These are phyloP conservation scores for Aricia artaxerxes DNA, from an alignment of 2,888 invertebrate species.

Conservation along the genomic window DNA sequence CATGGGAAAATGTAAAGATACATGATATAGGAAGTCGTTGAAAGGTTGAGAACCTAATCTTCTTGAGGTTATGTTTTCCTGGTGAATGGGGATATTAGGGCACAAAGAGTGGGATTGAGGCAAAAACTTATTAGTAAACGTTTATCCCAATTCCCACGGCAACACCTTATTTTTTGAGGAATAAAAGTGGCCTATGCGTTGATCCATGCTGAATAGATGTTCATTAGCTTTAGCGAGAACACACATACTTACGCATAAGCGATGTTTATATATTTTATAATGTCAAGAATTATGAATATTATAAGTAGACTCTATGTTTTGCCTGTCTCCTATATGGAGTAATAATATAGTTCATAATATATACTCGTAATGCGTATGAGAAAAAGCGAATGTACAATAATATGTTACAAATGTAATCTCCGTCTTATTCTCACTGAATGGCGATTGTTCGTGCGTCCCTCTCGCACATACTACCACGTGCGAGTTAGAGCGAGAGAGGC, in stretches of 20 bases:
- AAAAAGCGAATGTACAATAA: slow-evolving; percentile 7
- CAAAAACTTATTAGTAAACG: too few relatives aligned
- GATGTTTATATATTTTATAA: too few relatives aligned
- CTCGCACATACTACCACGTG: slow-evolving; percentile 40
- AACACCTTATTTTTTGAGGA: too few relatives aligned
- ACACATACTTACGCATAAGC: too few relatives aligned
- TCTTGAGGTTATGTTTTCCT: neutral
- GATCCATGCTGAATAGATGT: too few relatives aligned
- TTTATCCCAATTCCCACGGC: too few relatives aligned
- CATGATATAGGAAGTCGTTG: neutral
- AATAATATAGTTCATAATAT: neutral
- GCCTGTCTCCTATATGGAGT: neutral
- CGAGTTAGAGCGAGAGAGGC: slow-evolving; percentile 37
- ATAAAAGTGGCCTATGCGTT: too few relatives aligned
- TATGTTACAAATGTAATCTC: slow-evolving; percentile 48
- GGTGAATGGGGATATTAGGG: neutral
- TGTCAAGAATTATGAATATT: too few relatives aligned
- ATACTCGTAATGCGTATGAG: neutral
- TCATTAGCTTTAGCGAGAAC: too few relatives aligned
- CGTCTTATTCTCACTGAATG: slow-evolving; percentile 60
- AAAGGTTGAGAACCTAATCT: neutral
- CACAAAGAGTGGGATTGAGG: neutral
- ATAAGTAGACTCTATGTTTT: neutral
- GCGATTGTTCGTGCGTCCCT: slow-evolving; percentile 59
- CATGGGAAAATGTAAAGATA: neutral